Conservation (phyloP, 2,888 invertebrate genomes). For the Hydroisotoma schaefferi region DNA sequence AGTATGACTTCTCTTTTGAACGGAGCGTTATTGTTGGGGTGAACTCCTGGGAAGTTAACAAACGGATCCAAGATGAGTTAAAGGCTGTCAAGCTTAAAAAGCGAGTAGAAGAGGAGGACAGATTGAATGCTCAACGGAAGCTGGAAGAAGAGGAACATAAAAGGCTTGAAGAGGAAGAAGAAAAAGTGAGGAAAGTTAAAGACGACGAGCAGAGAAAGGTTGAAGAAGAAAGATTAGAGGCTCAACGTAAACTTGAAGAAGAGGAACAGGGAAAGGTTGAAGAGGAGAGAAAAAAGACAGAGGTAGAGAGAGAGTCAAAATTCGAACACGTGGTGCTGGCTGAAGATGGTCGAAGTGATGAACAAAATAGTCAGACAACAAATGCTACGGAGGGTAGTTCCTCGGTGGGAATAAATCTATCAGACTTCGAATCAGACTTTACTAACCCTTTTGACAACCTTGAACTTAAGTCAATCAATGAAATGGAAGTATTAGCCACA, state of each 20-base stretch:
- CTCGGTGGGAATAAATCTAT: slow-evolving; percentile 53
- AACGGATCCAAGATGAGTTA: slow-evolving; percentile 49
- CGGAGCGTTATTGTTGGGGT: slow-evolving; percentile 68
- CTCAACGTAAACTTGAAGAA: neutral
- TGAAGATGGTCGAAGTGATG: no score
- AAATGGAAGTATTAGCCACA: slow-evolving; percentile 83
- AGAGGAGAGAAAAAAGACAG: slow-evolving; percentile 7
- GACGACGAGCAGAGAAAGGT: slow-evolving; percentile 3
- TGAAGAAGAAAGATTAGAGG: neutral
- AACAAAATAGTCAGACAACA: neutral
- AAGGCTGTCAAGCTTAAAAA: slow-evolving; percentile 26
- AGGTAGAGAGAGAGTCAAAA: slow-evolving; percentile 7
- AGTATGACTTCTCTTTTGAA: slow-evolving; percentile 72
- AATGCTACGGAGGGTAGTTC: neutral
- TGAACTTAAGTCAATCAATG: slow-evolving; percentile 86
- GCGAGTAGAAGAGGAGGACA: neutral
- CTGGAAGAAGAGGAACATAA: slow-evolving; percentile 27
- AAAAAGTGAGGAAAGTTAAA: neutral
- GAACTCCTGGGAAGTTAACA: slow-evolving; percentile 63
- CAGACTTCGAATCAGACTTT: slow-evolving; percentile 87
- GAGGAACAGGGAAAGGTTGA: neutral
- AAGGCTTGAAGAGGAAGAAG: slow-evolving; percentile 14
- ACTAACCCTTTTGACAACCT: slow-evolving; percentile 91
- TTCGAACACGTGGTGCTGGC: no score
- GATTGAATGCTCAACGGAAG: slow-evolving; percentile 52